phyloP scores from a whole-genome alignment of 1,140 invertebrate genomes.

The Aphis gossypii region DNA sequence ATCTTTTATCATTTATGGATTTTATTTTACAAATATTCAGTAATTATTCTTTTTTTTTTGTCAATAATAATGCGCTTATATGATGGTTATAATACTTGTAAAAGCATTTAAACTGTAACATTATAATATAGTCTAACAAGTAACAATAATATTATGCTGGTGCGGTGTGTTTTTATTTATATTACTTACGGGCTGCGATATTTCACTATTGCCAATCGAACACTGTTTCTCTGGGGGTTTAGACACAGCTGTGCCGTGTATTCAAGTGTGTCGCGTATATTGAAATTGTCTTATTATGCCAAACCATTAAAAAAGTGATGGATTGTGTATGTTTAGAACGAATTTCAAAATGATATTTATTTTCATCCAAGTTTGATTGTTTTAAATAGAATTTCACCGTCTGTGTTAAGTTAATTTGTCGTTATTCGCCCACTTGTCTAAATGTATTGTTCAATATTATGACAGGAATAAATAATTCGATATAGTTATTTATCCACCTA shows the following conservation, averaged over 20 bases:
- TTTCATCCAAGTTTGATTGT: background rate
- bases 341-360: conserved; percentile 11
- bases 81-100: background rate
- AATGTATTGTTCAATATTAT: background rate
- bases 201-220: background rate
- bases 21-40: background rate
- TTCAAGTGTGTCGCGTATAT: background rate
- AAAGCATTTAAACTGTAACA: background rate
- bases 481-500: background rate
- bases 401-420: background rate
- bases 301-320: conserved; percentile 43
- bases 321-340: background rate
- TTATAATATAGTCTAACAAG: background rate
- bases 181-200: background rate
- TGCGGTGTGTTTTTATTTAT: background rate
- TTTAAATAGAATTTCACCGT: background rate
- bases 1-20: background rate
- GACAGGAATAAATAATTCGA: background rate
- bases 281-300: conserved; percentile 17
- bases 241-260: background rate
- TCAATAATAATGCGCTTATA: background rate
- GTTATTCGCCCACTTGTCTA: background rate
- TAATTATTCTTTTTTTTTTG: background rate
- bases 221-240: background rate
- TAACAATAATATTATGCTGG: background rate